Conservation (phyloP, 2,888 invertebrate species). For the Taenaris catops region DNA sequence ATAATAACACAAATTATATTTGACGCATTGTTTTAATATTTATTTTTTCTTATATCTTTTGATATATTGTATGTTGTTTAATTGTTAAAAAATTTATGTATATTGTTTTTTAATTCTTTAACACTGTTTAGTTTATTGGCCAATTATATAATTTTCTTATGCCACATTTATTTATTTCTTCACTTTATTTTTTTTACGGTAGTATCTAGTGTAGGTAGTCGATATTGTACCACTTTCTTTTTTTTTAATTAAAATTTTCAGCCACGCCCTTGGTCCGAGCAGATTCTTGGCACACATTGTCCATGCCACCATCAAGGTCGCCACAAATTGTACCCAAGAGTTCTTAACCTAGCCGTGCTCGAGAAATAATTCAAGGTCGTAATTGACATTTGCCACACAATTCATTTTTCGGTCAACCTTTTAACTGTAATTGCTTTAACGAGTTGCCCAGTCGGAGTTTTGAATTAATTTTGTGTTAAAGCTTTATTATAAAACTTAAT, state of each 20-base stretch:
- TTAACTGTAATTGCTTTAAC: neutral
- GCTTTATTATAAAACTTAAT: neutral
- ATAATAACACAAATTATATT: no score
- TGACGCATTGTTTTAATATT: no score
- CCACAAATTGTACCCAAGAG: conserved; percentile 58
- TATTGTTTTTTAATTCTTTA: no score
- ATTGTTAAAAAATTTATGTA: no score
- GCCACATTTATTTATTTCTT: conserved; percentile 12
- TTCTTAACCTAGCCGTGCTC: conserved; percentile 29
- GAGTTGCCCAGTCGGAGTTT: no score
- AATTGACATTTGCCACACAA: conserved; percentile 20
- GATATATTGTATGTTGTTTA: no score
- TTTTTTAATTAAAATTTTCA: conserved; percentile 35
- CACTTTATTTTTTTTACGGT: neutral
- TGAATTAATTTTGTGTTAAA: no score
- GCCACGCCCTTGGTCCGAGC: conserved; percentile 78
- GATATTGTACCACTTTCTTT: conserved; percentile 14
- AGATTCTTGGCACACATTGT: conserved; percentile 75
- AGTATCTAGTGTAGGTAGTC: conserved; percentile 3
- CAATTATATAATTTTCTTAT: neutral
- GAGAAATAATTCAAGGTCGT: conserved; percentile 29
- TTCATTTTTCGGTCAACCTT: conserved; percentile 18
- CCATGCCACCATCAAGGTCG: conserved; percentile 73
- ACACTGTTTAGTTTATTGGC: neutral
- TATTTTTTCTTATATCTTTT: no score